Base-by-base conservation (phyloP, 2,888 invertebrate species). In the Invenusta paracnida region DNA sequence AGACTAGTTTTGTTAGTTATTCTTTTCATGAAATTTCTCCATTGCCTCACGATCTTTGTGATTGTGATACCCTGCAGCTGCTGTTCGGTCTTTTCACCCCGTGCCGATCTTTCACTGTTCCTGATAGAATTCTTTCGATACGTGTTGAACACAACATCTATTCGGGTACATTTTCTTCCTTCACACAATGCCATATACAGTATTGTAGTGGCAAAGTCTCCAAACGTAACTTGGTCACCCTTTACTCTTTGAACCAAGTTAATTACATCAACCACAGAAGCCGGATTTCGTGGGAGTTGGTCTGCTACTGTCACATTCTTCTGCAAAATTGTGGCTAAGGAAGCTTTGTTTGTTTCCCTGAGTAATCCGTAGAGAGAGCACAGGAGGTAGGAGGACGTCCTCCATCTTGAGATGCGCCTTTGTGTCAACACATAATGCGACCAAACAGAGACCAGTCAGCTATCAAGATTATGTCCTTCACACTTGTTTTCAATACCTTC, bases 261-360 rank as follows among this genome's bases (percentile, higher is more conserved):
- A 86, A 88, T 87, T 11, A 86, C 86, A 84, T 87, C 88, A n/a
- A 87, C 66, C 29, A 88, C 48, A 28, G 81, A 84, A 11, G 83
- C 87, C 66, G 87, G 86, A 27, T 82, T 30, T 0, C 48, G 81
- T 81, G 85, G 86, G 0, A 86, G n/a, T 17, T 81, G 1, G 0
- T 87, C 85, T 27, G 86, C 87, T 85, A 82, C 29, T 27, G 87
- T 17, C 0, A 87, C 84, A 85, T 87, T 82, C 81, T 87, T 87
- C 83, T 82, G 48, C 30, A 87, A 29, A 73, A 23, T 73, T 13
- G 73, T 73, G 73, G 73, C 73, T 73, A 73, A 73, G 25, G 23
- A 31, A 31, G 86, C 87, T 86, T 88, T 87, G 84, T 87, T 87
- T 13, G 88, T 87, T 81, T 87, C 86, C 28, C 87, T n/a, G 17